Evolutionary conservation across 2,113 vertebrate genomes (phyloP).

Genomic region (Calidris pygmaea): DNA sequence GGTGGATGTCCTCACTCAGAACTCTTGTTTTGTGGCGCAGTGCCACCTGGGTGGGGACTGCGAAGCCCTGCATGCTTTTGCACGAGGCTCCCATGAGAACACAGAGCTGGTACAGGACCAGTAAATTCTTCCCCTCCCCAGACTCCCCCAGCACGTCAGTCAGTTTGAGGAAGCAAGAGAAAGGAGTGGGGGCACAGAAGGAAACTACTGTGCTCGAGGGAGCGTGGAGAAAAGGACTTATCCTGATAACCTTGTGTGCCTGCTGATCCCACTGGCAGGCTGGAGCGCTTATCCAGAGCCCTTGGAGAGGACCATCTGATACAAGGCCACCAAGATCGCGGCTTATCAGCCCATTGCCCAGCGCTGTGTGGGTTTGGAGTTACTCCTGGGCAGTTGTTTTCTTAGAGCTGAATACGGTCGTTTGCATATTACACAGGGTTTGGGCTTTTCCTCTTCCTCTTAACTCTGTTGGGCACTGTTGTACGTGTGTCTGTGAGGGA

Average conservation of each 20-base stretch:
- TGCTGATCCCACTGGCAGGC: background rate
- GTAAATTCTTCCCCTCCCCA: background rate
- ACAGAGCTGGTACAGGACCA: background rate
- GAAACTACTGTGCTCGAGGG: background rate
- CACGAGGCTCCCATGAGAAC: background rate
- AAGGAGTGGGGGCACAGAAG: background rate
- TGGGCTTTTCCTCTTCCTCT: constrained; percentile 44
- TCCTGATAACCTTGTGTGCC: background rate
- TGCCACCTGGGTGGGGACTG: fast-evolving
- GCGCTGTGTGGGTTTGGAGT: fast-evolving
- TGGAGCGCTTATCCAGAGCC: background rate
- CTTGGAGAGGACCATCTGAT: background rate
- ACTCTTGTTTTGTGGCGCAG: background rate
- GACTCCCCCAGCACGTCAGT: background rate
- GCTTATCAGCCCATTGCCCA: background rate
- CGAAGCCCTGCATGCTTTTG: background rate
- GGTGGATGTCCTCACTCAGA: background rate
- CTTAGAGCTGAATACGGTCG: background rate
- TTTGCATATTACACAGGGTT: background rate
- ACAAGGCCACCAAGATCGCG: background rate
- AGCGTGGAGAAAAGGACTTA: background rate
- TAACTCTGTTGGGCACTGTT: background rate
- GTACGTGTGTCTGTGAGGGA: background rate
- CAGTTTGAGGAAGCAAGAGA: background rate
- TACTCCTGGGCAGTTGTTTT: constrained; percentile 1